Base-by-base conservation (phyloP, 2,113 vertebrate species). In the Pipa parva region DNA sequence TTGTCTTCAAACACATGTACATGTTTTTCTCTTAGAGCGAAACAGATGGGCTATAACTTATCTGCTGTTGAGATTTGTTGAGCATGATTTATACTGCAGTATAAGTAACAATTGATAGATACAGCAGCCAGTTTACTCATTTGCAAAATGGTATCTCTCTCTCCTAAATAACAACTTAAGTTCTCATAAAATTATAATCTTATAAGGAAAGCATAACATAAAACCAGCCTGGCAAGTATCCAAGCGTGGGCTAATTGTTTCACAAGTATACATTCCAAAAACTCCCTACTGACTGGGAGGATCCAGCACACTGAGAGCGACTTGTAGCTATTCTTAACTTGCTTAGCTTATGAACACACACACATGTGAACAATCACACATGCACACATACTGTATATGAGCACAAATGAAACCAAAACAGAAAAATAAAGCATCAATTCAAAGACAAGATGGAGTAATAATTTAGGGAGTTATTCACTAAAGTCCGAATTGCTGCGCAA, bases 21-120 rank as follows among this genome's bases (percentile, higher is more conserved):
- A 75, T 79, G 28, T 78, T 80, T 73, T 66, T 74, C 72, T 71
- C 64, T 77, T 78, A 68, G 73, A 78, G 69, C 59, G 81, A 87
- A 83, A 78, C 77, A 85, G 77, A 85, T 78, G 77, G 80, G 78
- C 78, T 78, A 81, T 69, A 75, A 79, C 63, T 79, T 78, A 80
- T 81, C 78, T 79, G 72, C 78, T 73, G 75, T 76, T 83, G 73
- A 69, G 77, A 82, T 79, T 84, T 81, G 75, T 71, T 82, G 73
- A 46, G 62, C 73, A 63, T 77, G 83, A 85, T 84, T 87, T 80
- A 81, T 79, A 80, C 81, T 65, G 73, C 55, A 72, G 80, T 75
- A 75, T 82, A 80, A 70, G 58, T 70, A 70, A 70, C 66, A 70
- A 77, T 73, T 74, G 64, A 71, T 66, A 84, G 78, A 80, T 51